A percentile compares a stretch with the other conserved stretches of the same genome.
Conservation (phyloP, 2,797 vertebrate species). For the Typhlichthys eigenmanni region DNA sequence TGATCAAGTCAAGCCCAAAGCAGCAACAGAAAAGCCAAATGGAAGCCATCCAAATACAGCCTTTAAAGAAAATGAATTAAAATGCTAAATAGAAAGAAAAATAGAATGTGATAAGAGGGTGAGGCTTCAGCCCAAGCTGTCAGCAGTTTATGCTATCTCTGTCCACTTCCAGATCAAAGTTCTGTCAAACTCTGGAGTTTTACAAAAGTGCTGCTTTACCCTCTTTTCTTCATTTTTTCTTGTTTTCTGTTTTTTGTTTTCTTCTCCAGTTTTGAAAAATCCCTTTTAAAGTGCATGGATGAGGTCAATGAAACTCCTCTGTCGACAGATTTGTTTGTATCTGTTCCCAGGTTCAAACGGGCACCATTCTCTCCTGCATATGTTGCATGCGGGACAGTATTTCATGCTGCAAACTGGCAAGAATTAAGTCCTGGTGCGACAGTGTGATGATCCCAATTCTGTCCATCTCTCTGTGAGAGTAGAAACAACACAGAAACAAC, state of each 20-base stretch:
- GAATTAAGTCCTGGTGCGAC: constrained; percentile 92
- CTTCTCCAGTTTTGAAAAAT: constrained; percentile 39
- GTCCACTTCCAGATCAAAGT: constrained; percentile 77
- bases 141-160: constrained; percentile 41
- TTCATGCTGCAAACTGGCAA: constrained; percentile 89
- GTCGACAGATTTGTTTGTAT: constrained; percentile 69
- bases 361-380: constrained; percentile 98
- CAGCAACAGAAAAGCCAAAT: constrained; percentile 53
- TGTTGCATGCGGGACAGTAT: constrained; percentile 98
- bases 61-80: constrained; percentile 29
- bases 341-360: constrained; percentile 85
- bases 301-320: constrained; percentile 92
- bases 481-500: constrained; percentile 36
- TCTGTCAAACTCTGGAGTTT: constrained; percentile 79
- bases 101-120: constrained; percentile 45
- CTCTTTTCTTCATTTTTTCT: constrained; percentile 6
- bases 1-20: constrained; percentile 73
- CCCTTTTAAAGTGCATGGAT: constrained; percentile 99
- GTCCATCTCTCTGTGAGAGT: constrained; percentile 86
- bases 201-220: constrained; percentile 92
- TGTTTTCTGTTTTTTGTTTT: constrained; percentile 11
- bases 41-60: constrained; percentile 66
- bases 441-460: constrained; percentile 91
- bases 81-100: constrained; percentile 34
- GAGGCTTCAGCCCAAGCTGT: constrained; percentile 54